Evolutionary conservation across 2,797 vertebrate species (phyloP), one percentile per base, ranked within the genome.

Genomic region (Calcarius lapponicus): DNA sequence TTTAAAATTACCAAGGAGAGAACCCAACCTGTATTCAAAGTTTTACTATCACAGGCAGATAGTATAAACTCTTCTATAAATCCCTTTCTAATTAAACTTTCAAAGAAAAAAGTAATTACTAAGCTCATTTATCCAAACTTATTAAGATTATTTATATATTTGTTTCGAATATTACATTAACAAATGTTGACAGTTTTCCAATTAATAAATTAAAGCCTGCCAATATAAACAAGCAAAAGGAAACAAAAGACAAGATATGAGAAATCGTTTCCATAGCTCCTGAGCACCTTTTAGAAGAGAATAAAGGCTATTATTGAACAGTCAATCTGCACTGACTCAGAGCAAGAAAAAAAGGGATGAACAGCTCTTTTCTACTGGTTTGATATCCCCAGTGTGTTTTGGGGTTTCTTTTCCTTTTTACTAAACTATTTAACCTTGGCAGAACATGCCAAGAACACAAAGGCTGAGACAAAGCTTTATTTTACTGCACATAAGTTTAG

Each of bases 131-230:
- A 93, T 75, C 74, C 6, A 14, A 94, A 90, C 29, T 73, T 93
- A 73, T 73, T 87, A 86, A 75, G 66, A 81, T 88, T 91, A 93
- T 82, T 75, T 85, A 71, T 88, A 31, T 42, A 32, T 94, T 94
- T 87, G 62, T 85, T 91, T 82, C 54, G 85, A 92, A 85, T 93
- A 71, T 93, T 96, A 90, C 84, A 87, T 95, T 95, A 97, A 96
- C 48, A 93, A 95, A 86, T 53, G 71, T 69, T 90, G 80, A 93
- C 80, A 58, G 62, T 92, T 95, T 93, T 93, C 80, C 95, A 94
- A 61, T 94, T 95, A 95, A 96, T 82, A 96, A 96, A 90, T 89
- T 72, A 96, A 94, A 96, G 78, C 31, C 82, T 94, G 91, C 88
- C 92, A 95, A 96, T 95, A 95, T 88, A 92, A 97, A 79, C 47